A percentile compares a stretch with the other conserved stretches of the same genome.
phyloP scores from a whole-genome alignment of 2,113 vertebrate species.

The Cisticola juncidis region DNA sequence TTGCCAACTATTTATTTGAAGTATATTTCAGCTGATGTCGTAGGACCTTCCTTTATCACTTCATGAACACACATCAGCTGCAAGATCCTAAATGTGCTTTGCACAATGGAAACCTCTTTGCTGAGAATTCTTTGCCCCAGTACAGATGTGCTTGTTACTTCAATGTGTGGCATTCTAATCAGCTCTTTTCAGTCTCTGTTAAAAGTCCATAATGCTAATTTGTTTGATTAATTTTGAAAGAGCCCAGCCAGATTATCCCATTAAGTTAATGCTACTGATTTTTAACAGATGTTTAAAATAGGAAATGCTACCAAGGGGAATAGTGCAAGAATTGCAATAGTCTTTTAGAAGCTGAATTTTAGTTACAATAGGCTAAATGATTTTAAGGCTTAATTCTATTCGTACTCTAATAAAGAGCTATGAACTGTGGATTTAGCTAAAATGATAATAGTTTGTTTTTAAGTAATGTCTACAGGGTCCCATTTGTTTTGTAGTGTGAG shows the following conservation, averaged over 20 bases:
- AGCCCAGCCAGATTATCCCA: slow-evolving; percentile 28
- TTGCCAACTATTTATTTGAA: background rate
- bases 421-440: background rate
- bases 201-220: slow-evolving; percentile 61
- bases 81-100: background rate
- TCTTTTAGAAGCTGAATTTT: slow-evolving; percentile 28
- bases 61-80: background rate
- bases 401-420: background rate
- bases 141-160: background rate
- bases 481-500: background rate
- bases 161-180: background rate
- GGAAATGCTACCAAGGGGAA: slow-evolving; percentile 13
- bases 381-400: background rate
- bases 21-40: background rate
- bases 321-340: background rate
- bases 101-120: background rate
- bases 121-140: background rate
- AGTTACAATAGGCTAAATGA: background rate
- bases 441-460: slow-evolving; percentile 1
- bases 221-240: slow-evolving; percentile 62
- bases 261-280: slow-evolving; percentile 55
- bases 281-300: slow-evolving; percentile 62
- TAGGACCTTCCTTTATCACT: background rate
- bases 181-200: slow-evolving; percentile 19
- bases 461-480: background rate